Evolutionary conservation across 2,113 vertebrate genomes (phyloP), one percentile per base, ranked within the genome.

Genomic region (Oostethus manadensis): DNA sequence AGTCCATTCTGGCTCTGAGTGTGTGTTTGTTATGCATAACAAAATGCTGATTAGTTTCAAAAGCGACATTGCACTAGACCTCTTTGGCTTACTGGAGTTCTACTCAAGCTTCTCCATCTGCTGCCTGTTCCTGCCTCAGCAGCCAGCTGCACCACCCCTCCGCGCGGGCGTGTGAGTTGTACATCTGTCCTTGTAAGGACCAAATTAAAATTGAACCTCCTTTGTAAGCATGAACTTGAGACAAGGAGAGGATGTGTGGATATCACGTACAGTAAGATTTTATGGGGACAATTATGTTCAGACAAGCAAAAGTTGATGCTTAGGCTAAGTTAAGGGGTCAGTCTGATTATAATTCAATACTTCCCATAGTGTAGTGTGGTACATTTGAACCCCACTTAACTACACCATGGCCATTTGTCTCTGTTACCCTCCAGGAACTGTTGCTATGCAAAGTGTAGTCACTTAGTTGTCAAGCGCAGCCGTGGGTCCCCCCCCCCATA

Each of bases 391-490:
- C 48, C 42, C 29, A 17, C 61, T 50, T 74, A 64, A 65, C 66
- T 73, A 68, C 68, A 58, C 56, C 68, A 59, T 26, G 51, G 71
- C 66, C 69, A 59, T 76, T 81, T 72, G 38, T 60, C 56, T 59
- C 51, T 51, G 51, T 69, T 79, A 75, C 68, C 65, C 76, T 84
- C 70, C 83, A 77, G 77, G 64, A 82, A 87, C 85, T 84, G 87
- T 89, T 89, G 86, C 89, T 88, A 88, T 88, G 86, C 59, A 47
- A 74, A 76, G 70, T 76, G 68, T 76, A 83, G 76, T 76, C 84
- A 85, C 84, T 88, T 85, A 81, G 83, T 89, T 84, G 83, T 85
- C 84, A 87, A 79, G 86, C 87, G 83, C 77, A 83, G 70, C 78
- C 71, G 51, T 51, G 74, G 62, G 63, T 56, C 20, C 21, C 7